Percentiles rank a stretch among this genome's conserved stretches.
These are phyloP conservation scores for Heliconius cydno DNA, from an alignment of 2,888 invertebrate species.

Conservation along the genomic window DNA sequence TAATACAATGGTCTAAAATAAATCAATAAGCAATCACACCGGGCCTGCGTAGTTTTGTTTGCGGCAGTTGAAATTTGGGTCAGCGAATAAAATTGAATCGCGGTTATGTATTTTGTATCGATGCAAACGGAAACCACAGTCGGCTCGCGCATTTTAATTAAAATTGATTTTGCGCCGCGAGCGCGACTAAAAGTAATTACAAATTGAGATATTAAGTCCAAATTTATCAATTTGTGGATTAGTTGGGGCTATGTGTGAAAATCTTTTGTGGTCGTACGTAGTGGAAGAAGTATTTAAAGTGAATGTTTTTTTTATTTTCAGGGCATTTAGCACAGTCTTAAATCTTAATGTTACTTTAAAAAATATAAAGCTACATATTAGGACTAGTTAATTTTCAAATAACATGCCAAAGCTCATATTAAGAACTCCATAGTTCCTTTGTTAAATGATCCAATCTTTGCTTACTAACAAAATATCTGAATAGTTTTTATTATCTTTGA, in stretches of 20 bases:
- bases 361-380: no score
- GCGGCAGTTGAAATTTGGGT: conserved; percentile 62
- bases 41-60: conserved; percentile 68
- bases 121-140: conserved; percentile 42
- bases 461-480: neutral
- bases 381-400: no score
- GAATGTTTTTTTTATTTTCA: neutral
- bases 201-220: conserved; percentile 35
- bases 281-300: neutral
- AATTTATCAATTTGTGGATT: conserved; percentile 9
- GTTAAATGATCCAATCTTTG: neutral
- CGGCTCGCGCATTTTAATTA: conserved; percentile 43
- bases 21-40: conserved; percentile 72
- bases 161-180: conserved; percentile 43
- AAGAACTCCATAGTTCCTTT: neutral
- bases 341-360: neutral
- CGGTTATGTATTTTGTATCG: conserved; percentile 48
- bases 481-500: neutral
- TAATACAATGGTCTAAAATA: conserved; percentile 58
- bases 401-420: neutral
- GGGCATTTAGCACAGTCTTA: neutral
- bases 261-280: neutral
- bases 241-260: neutral
- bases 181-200: conserved; percentile 37
- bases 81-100: conserved; percentile 63